A percentile compares a stretch with the other conserved stretches of the same genome.
phyloP scores from a whole-genome alignment of 2,797 vertebrate species.

The Characodon lateralis region DNA sequence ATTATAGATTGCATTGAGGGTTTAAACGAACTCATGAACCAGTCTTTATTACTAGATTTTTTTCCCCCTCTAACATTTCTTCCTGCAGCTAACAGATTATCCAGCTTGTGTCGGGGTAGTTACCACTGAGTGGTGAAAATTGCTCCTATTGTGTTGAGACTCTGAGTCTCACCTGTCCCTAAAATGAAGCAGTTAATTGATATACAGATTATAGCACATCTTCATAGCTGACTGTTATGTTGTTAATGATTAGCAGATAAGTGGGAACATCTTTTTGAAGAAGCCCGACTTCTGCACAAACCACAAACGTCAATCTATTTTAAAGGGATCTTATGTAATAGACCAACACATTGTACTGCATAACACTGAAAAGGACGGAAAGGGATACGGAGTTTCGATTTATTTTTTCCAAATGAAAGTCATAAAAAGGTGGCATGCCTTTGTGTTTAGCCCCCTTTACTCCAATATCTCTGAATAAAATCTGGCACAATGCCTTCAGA shows the following conservation, averaged over 20 bases:
- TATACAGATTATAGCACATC: conserved; percentile 16
- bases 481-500: not conserved
- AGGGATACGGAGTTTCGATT: not conserved
- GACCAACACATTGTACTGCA: no score
- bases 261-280: conserved; percentile 5
- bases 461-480: not conserved
- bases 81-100: conserved; percentile 5
- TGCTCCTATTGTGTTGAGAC: conserved; percentile 14
- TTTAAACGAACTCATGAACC: conserved; percentile 35
- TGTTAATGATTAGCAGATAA: conserved; percentile 9
- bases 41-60: conserved; percentile 6
- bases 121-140: conserved; percentile 22
- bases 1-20: conserved; percentile 22
- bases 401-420: not conserved
- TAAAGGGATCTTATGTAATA: no score
- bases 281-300: not conserved
- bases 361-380: not conserved
- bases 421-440: not conserved
- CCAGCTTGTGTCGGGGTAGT: conserved; percentile 1
- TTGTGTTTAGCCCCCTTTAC: not conserved
- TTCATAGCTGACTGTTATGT: conserved; percentile 16
- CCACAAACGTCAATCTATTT: not conserved
- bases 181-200: conserved; percentile 19
- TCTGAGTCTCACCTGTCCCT: not conserved
- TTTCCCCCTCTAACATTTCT: not conserved